Conservation (phyloP, 2,113 vertebrate genomes). For the Calyptommatus sinebrachiatus region DNA sequence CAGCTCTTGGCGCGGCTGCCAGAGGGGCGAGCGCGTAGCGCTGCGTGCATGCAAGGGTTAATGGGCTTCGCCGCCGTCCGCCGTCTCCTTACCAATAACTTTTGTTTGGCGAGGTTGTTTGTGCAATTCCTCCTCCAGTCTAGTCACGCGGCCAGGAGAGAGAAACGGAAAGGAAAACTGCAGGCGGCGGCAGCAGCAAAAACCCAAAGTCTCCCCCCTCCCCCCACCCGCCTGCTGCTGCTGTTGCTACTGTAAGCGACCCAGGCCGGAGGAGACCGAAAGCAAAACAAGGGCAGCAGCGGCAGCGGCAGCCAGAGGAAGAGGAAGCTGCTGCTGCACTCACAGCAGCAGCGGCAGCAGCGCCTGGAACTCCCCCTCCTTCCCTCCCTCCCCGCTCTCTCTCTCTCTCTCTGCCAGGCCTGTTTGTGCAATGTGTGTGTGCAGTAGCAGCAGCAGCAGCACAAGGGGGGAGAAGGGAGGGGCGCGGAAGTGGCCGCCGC, state of each 20-base stretch:
- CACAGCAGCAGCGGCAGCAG: too few species aligned
- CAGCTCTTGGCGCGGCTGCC: constrained; percentile 39
- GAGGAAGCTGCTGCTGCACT: too few species aligned
- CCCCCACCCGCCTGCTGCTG: constrained; percentile 7
- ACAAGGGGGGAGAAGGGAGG: not conserved
- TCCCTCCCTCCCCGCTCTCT: constrained; percentile 36
- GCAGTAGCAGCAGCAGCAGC: not conserved
- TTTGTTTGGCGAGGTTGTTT: constrained; percentile 66
- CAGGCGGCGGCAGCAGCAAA: constrained; percentile 73
- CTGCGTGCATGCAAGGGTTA: constrained; percentile 40
- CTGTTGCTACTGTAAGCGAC: constrained; percentile 64
- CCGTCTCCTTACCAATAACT: constrained; percentile 63
- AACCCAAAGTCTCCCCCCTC: constrained; percentile 76
- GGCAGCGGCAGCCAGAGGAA: constrained; percentile 64
- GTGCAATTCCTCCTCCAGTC: constrained; percentile 71
- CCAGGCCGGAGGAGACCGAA: constrained; percentile 85
- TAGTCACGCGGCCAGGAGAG: constrained; percentile 67
- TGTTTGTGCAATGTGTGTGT: constrained; percentile 64
- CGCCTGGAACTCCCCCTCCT: constrained; percentile 71
- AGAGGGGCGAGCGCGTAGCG: constrained; percentile 22
- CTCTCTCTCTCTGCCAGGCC: constrained; percentile 54
- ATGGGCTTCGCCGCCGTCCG: not conserved
- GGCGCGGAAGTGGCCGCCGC: constrained; percentile 64
- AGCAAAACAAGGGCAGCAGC: constrained; percentile 88
- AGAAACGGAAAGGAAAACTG: constrained; percentile 72